Percentiles rank a stretch among this genome's conserved stretches.
Evolutionary conservation across 2,888 invertebrate genomes (phyloP).

Genomic region (Sceliomorpha sp.): DNA sequence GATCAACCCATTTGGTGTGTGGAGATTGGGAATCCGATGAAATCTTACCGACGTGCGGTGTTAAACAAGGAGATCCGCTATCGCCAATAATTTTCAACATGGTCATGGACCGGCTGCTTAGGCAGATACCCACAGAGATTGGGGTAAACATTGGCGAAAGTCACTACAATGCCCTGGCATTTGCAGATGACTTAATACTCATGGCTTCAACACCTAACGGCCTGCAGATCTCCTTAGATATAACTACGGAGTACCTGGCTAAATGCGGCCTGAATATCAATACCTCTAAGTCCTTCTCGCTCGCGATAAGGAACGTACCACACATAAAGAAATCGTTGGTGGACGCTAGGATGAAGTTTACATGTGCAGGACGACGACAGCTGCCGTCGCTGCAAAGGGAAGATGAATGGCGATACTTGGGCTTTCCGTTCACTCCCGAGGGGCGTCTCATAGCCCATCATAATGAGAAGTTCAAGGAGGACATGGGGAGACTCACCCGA

Average conservation of each 20-base stretch:
- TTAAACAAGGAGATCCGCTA: conserved; percentile 25
- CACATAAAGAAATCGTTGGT: conserved; percentile 12
- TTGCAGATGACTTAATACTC: conserved; percentile 44
- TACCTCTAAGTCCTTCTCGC: conserved; percentile 62
- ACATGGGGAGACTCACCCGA: conserved; percentile 6
- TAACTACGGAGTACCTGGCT: conserved; percentile 33
- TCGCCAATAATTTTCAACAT: conserved; percentile 8
- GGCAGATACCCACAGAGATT: conserved; percentile 21
- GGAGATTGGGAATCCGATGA: not conserved
- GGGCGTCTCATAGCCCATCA: not conserved
- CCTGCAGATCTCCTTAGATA: conserved; percentile 64
- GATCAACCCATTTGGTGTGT: not conserved
- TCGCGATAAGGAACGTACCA: conserved; percentile 57
- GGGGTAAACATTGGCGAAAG: conserved; percentile 20
- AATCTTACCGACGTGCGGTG: conserved; percentile 18
- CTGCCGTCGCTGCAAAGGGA: conserved; percentile 1
- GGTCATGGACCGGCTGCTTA: conserved; percentile 4
- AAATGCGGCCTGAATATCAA: conserved; percentile 60
- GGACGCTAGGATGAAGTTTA: conserved; percentile 18
- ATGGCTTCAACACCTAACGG: conserved; percentile 43
- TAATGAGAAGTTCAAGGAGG: not conserved
- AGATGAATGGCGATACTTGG: conserved; percentile 20
- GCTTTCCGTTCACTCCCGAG: conserved; percentile 6
- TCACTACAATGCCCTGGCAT: conserved; percentile 31
- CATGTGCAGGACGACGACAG: too few species aligned